Base-by-base conservation (phyloP, 2,113 vertebrate genomes). In the Sylvilagus bachmani region DNA sequence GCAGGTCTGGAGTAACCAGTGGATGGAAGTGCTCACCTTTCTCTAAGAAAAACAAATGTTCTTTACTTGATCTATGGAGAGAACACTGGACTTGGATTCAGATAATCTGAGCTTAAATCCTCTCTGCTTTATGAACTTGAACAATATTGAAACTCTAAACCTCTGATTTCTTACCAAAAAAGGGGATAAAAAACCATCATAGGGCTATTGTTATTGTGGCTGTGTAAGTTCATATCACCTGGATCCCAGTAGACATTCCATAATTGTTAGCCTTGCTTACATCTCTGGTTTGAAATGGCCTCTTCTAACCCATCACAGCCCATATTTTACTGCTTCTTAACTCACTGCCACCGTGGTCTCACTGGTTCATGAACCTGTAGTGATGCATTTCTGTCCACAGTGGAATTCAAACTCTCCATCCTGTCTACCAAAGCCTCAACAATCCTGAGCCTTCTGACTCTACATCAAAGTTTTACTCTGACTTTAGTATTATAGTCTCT, bases 91-190 rank as follows among this genome's bases (percentile, higher is more conserved):
- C n/a, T 83, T 83, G 58, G n/a, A 82, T 64, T 96, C 27, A 67
- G 21, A 84, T 90, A 27, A 61, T 25, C 14, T 36, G 53, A 24
- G 8, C 69, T 93, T 95, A 92, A 93, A 70, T 79, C 12, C n/a
- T 19, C 58, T 90, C 71, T 94, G 12, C 1, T 10, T 51, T 82
- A 80, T 67, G 29, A 91, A 77, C 33, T 33, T 85, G 62, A 51
- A 88, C 8, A 92, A 55, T 61, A 85, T 78, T 83, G 64, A 82
- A 69, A 79, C 10, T 53, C 64, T 64, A 16, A 86, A 87, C 31
- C 36, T 61, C 84, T 80, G 33, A 82, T 89, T 96, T n/a, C 29
- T 87, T 75, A 27, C 44, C 25, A 38, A 85, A 73, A 87, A 31
- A 78, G 22, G 22, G 53, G 33, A 75, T 33, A 24, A 79, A 49